Base-by-base conservation (phyloP, 1,140 invertebrate species). In the Limonius californicus region DNA sequence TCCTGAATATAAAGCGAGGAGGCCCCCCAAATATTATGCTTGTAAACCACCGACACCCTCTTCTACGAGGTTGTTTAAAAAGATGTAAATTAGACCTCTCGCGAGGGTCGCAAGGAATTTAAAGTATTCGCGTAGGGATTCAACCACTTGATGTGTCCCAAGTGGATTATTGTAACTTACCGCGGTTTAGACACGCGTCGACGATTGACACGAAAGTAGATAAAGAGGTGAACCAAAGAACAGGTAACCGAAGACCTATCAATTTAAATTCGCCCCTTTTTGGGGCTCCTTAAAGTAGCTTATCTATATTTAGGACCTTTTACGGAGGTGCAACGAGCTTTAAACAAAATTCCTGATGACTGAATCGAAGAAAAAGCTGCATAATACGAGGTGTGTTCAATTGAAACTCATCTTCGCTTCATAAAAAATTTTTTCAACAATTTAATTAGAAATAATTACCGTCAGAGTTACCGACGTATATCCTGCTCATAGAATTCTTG, bases 1-100 rank as follows among this genome's bases (percentile, higher is more conserved):
- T 43, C 16, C 18, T 42, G 35, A 58, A 63, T 57, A 57, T 54
- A 54, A 59, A 63, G 56, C 30, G 16, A 30, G 42, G 47, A 15
- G 50, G 14, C 12, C 15, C 14, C 50, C 59, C 32, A 59, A 43
- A 35, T 20, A 21, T 39, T 21, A 58, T 21, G 57, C 42, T 59
- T 59, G 42, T 59, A 43, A 47, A 47, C 39, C 19, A 47, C 19
- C 39, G 39, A 14, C 19, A 20, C 21, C 50, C 16, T 32, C 30
- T 50, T 50, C 20, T 50, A 50, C 9, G 14, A 50, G 45, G 45
- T 50, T 50, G 45, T 50, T 50, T 50, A 50, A 50, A 50, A 50
- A 50, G 45, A 50, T 50, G 45, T 50, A 50, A 50, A 50, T 50
- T 50, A 50, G 45, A 50, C 45, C 45, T 50, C 45, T 50, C 19